Base-by-base conservation (phyloP, 2,113 vertebrate species). In the Rhagologus leucostigma region DNA sequence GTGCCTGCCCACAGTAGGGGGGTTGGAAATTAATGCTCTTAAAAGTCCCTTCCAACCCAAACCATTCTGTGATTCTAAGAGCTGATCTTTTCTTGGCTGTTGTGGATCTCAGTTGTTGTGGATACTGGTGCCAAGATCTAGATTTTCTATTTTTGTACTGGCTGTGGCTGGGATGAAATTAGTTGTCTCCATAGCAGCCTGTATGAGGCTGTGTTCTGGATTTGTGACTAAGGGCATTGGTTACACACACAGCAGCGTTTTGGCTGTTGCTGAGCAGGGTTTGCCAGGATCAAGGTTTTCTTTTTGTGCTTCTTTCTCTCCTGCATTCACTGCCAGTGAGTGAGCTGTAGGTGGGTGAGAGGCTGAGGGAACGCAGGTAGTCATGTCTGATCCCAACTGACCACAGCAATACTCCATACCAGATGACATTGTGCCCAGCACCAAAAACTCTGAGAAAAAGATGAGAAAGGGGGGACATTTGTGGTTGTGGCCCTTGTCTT, bases 321-420 rank as follows among this genome's bases (percentile, higher is more conserved):
- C 20, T 41, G 16, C 0, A 3, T 23, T 20, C 0, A 0, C 33
- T 4, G 3, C 29, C 37, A 24, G 4, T 8, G 23, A 55, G 22
- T 3, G 56, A 15, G 35, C 24, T 56, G 30, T 11, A 21, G 7
- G 7, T 20, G 22, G 24, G 18, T 4, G 3, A 33, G 35, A 75
- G 10, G 3, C 6, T 44, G 39, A 44, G 47, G 11, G 49, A 75
- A 59, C 0, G 0, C 39, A 59, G 1, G 21, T 27, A 33, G 13
- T 53, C 53, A 39, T 27, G 37, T 55, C 32, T 69, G 49, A 63
- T 35, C 55, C 20, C 12, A 3, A 0, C 21, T 37, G n/a, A 49
- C 33, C 21, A 39, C 13, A 41, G 24, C 1, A 0, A 16, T 74
- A 21, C 47, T 47, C 41, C 47, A 41, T 35, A 41, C 12, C 55